phyloP scores from a whole-genome alignment of 2,797 vertebrate genomes.

The Leucoraja ocellata region DNA sequence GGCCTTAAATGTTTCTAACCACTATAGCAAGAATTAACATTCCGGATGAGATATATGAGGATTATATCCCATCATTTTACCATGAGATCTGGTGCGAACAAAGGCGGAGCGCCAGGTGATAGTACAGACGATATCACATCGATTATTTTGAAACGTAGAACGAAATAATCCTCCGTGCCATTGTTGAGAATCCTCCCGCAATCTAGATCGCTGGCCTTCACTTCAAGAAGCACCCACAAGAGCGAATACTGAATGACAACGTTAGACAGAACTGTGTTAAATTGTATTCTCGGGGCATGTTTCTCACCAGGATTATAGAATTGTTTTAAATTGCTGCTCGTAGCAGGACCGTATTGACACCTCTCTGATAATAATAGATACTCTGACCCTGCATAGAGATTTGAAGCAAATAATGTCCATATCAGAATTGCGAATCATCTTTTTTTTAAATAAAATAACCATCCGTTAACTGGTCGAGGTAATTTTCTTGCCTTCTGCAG shows the following conservation, averaged over 20 bases:
- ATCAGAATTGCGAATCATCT: background rate
- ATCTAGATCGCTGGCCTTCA: background rate
- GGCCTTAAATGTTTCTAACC: background rate
- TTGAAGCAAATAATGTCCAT: background rate
- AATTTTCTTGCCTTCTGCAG: too few species aligned
- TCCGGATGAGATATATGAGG: slow-evolving; percentile 3
- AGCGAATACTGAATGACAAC: background rate
- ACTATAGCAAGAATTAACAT: slow-evolving; percentile 1
- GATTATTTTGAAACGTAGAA: background rate
- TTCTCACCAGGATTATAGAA: background rate
- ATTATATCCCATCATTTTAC: background rate
- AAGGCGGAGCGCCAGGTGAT: background rate
- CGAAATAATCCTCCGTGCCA: background rate
- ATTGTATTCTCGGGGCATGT: slow-evolving; percentile 17
- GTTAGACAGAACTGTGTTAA: slow-evolving; percentile 1
- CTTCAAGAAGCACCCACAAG: background rate
- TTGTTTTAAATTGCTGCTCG: background rate
- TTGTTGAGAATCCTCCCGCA: background rate
- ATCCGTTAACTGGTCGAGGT: background rate
- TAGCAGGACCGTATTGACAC: background rate
- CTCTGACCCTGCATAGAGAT: background rate
- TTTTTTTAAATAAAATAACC: background rate
- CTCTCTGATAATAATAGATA: background rate
- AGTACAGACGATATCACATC: background rate
- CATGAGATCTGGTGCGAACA: slow-evolving; percentile 6